A percentile compares a stretch with the other conserved stretches of the same genome.
These are phyloP conservation scores for Pachyseris speciosa DNA, from an alignment of 64 coral and sea anemone genomes.

Conservation along the genomic window DNA sequence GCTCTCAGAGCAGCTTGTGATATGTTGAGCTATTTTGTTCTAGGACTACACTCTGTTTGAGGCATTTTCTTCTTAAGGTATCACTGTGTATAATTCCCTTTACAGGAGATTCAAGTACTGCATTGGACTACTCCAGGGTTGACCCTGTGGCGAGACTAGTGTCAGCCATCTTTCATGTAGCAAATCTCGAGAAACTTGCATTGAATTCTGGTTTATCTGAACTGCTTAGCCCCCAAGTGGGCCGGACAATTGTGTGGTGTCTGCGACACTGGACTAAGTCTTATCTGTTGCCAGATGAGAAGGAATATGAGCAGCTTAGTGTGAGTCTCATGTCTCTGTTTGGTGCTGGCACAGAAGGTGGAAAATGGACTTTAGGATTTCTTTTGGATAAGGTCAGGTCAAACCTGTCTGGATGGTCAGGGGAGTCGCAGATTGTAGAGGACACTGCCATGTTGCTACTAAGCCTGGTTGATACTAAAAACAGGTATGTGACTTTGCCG, in stretches of 20 bases:
- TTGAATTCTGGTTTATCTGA: slow-evolving; percentile 68
- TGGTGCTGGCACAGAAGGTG: slow-evolving; percentile 73
- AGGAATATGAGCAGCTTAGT: slow-evolving; percentile 88
- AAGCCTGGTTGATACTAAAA: slow-evolving; percentile 84
- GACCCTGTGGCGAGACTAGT: slow-evolving; percentile 85
- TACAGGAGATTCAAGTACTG: background rate
- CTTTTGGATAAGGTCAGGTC: slow-evolving; percentile 84
- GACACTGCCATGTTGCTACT: slow-evolving; percentile 82
- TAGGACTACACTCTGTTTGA: too few species aligned
- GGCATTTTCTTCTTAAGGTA: too few species aligned
- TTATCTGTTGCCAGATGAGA: slow-evolving; percentile 88
- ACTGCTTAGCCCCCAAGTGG: slow-evolving; percentile 89
- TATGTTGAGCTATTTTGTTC: too few species aligned
- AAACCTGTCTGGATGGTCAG: slow-evolving; percentile 83
- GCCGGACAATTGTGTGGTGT: slow-evolving; percentile 95
- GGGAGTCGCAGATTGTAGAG: slow-evolving; percentile 84
- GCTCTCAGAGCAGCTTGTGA: too few species aligned
- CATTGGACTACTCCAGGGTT: slow-evolving; percentile 48
- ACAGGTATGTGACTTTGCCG: slow-evolving; percentile 54
- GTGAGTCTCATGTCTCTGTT: slow-evolving; percentile 70
- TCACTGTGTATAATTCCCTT: background rate
- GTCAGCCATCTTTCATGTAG: slow-evolving; percentile 66
- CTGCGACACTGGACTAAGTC: slow-evolving; percentile 82
- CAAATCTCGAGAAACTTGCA: slow-evolving; percentile 84
- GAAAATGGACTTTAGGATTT: slow-evolving; percentile 87